Conservation (phyloP, 2,113 vertebrate species). For the Tinamus guttatus region DNA sequence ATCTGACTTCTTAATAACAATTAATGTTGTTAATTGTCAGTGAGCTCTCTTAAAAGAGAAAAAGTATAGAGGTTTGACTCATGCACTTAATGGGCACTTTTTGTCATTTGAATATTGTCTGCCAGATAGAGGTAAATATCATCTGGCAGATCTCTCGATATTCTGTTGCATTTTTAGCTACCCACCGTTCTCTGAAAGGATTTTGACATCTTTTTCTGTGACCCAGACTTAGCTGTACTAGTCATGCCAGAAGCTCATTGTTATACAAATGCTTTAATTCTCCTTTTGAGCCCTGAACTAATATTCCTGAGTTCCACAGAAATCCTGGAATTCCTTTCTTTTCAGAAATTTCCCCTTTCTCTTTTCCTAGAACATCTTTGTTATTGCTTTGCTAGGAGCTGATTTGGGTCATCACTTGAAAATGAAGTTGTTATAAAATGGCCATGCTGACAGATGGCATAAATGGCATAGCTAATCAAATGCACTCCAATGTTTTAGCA, state of each 20-base stretch:
- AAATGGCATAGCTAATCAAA: slow-evolving; percentile 52
- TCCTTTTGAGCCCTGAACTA: not conserved
- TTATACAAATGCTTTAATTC: not conserved
- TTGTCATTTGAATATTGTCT: not conserved
- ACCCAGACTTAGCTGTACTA: not conserved
- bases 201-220: not conserved
- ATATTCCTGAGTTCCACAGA: not conserved
- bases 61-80: not conserved
- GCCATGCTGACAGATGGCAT: slow-evolving; percentile 59
- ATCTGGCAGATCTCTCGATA: not conserved
- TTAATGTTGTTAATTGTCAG: not conserved
- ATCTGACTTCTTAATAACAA: not conserved
- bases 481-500: slow-evolving; percentile 29
- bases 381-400: slow-evolving; percentile 33
- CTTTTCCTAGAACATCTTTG: slow-evolving; percentile 21
- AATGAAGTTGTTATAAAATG: slow-evolving; percentile 54
- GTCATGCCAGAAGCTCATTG: not conserved
- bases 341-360: not conserved
- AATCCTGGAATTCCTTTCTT: not conserved
- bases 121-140: not conserved
- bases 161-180: not conserved
- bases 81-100: not conserved
- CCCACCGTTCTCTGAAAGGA: not conserved
- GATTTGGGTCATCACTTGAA: slow-evolving; percentile 8
- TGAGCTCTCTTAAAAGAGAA: not conserved